Conservation (phyloP, 2,113 vertebrate species). For the Salvelinus namaycush region DNA sequence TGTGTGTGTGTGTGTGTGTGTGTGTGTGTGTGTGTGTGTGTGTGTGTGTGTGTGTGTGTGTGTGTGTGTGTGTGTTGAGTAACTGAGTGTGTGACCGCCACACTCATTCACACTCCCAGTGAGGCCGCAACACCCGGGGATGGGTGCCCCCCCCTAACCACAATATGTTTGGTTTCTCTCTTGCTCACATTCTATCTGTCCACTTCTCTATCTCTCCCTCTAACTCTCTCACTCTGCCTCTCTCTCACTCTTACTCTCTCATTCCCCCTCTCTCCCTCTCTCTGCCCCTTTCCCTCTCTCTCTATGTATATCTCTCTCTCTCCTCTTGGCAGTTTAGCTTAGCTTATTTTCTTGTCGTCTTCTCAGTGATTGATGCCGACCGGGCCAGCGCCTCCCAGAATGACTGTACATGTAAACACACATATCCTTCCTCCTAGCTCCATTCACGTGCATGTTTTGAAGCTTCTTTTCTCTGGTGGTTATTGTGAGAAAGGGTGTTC, state of each 20-base stretch:
- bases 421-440: too few species aligned
- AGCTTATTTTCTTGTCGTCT: conserved; percentile 42
- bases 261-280: not conserved
- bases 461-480: not conserved
- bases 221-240: not conserved
- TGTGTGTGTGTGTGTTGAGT: not conserved
- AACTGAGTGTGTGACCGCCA: conserved; percentile 14
- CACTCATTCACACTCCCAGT: conserved; percentile 25
- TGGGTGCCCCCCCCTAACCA: not conserved
- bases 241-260: not conserved
- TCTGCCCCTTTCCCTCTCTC: not conserved
- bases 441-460: not conserved
- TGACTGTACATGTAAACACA: too few species aligned
- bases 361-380: too few species aligned
- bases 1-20: not conserved
- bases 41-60: not conserved
- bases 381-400: too few species aligned
- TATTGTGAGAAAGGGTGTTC: not conserved
- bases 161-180: not conserved
- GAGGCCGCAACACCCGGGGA: conserved; percentile 19
- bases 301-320: too few species aligned
- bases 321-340: conserved; percentile 41
- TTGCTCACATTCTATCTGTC: not conserved
- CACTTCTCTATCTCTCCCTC: too few species aligned
- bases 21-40: not conserved